phyloP scores from a whole-genome alignment of 2,888 invertebrate genomes.

The Lasioglossum vierecki region DNA sequence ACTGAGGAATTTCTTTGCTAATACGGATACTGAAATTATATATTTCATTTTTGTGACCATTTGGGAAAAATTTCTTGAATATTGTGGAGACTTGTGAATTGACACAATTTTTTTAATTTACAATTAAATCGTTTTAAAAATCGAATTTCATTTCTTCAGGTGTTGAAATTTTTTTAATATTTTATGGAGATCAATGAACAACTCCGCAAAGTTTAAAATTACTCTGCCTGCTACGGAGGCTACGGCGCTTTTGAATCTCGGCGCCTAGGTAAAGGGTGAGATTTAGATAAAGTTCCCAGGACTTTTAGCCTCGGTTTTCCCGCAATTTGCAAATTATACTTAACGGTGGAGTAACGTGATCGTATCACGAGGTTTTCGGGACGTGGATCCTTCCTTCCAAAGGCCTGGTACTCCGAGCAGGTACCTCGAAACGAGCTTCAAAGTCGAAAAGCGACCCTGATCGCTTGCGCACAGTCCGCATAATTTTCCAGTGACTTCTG shows the following conservation, averaged over 20 bases:
- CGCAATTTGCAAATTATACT: slow-evolving; percentile 22
- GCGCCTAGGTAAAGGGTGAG: background rate
- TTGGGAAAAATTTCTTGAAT: background rate
- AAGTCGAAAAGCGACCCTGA: slow-evolving; percentile 4
- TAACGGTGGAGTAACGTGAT: slow-evolving; percentile 6
- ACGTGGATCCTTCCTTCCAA: background rate
- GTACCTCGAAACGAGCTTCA: background rate
- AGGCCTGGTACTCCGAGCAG: slow-evolving; percentile 1
- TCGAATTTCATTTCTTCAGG: background rate
- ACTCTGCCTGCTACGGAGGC: background rate
- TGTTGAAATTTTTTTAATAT: background rate
- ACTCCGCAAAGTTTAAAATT: background rate
- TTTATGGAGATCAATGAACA: background rate
- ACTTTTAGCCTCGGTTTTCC: background rate
- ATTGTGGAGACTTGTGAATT: background rate
- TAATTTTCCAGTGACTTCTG: slow-evolving; percentile 76
- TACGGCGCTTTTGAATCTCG: background rate
- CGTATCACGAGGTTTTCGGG: slow-evolving; percentile 1
- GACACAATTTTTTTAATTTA: background rate
- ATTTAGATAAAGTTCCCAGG: slow-evolving; percentile 1
- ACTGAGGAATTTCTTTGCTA: background rate
- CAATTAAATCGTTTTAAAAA: background rate
- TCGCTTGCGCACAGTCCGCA: slow-evolving; percentile 66
- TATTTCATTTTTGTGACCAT: background rate
- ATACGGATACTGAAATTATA: background rate